phyloP scores from a whole-genome alignment of 2,797 vertebrate species.

The Neomorphus geoffroyi region DNA sequence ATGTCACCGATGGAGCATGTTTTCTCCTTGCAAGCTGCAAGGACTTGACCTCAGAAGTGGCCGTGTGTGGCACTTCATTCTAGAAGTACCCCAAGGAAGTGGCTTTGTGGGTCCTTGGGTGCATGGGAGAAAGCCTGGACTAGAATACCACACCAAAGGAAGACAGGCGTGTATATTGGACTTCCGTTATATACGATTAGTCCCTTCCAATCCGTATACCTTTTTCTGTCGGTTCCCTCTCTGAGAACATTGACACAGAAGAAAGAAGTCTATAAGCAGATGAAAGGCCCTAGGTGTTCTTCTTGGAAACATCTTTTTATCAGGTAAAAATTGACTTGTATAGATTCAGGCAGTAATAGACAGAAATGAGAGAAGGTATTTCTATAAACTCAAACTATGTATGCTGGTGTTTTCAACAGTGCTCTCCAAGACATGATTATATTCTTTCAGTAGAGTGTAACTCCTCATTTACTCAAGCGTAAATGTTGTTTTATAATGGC shows the following conservation, averaged over 20 bases:
- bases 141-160: background rate
- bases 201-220: background rate
- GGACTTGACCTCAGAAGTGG: background rate
- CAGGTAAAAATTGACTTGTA: background rate
- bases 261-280: background rate
- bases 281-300: background rate
- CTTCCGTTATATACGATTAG: background rate
- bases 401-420: background rate
- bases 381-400: background rate
- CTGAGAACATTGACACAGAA: background rate
- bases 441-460: background rate
- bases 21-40: background rate
- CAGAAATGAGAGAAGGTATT: background rate
- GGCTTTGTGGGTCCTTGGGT: background rate
- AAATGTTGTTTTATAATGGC: background rate
- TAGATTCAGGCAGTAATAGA: background rate
- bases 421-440: background rate
- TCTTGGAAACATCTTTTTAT: background rate
- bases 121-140: background rate
- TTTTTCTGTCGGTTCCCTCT: background rate
- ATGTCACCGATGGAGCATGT: background rate
- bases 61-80: background rate
- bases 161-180: background rate
- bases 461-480: background rate
- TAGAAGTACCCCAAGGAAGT: background rate